Conservation (phyloP, 2,113 vertebrate genomes). For the Siniperca knerii region DNA sequence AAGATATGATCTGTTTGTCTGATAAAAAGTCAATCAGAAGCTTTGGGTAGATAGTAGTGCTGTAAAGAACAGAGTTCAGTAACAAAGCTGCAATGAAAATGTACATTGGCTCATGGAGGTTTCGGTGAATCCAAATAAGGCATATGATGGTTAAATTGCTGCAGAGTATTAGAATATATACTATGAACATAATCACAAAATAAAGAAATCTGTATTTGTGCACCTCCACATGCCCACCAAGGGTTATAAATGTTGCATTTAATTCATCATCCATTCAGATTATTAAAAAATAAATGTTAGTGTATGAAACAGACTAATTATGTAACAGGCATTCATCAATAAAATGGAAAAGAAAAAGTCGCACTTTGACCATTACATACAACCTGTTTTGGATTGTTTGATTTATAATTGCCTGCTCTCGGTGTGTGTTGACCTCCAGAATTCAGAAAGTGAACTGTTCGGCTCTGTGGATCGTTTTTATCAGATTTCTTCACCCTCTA, state of each 20-base stretch:
- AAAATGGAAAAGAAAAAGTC: neutral
- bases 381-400: too few relatives aligned
- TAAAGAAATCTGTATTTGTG: slow-evolving; percentile 26
- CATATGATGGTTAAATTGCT: slow-evolving; percentile 7
- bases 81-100: slow-evolving; percentile 45
- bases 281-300: neutral
- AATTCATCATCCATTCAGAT: neutral
- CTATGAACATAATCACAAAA: slow-evolving; percentile 28
- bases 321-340: neutral
- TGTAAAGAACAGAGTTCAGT: neutral
- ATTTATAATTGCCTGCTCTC: neutral
- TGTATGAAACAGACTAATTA: neutral
- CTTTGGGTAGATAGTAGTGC: slow-evolving; percentile 41
- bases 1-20: slow-evolving; percentile 42
- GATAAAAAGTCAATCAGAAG: slow-evolving; percentile 38
- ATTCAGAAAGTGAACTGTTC: neutral
- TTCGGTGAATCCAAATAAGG: slow-evolving; percentile 3
- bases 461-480: neutral
- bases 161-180: slow-evolving; percentile 29
- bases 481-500: neutral
- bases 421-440: neutral
- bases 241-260: slow-evolving; percentile 13
- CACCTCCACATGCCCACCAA: slow-evolving; percentile 17
- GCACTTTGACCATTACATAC: neutral
- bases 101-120: slow-evolving; percentile 45